Evolutionary conservation across 1,140 invertebrate species (phyloP).

Genomic region (Lethocerus indicus): DNA sequence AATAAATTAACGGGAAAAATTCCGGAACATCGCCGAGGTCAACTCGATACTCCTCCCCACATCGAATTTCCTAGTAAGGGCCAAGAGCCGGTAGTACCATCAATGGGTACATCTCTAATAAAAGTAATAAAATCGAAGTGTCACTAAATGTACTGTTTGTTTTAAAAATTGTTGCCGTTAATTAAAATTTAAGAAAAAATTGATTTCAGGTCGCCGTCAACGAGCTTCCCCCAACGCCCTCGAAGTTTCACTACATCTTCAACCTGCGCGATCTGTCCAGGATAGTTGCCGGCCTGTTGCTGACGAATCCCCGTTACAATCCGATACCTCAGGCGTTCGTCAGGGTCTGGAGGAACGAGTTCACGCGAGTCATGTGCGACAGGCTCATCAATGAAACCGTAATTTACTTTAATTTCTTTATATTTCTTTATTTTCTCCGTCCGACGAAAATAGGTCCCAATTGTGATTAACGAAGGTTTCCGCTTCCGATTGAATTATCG

Average conservation of each 20-base stretch:
- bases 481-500: neutral
- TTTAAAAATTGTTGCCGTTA: neutral
- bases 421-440: neutral
- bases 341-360: constrained; percentile 80
- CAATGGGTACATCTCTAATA: no score
- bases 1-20: no score
- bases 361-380: constrained; percentile 69
- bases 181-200: neutral
- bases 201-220: constrained; percentile 39
- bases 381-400: constrained; percentile 46
- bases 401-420: neutral
- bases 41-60: no score
- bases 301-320: constrained; percentile 45
- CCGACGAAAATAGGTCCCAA: neutral
- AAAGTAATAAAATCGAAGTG: no score
- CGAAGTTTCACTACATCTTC: constrained; percentile 88
- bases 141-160: no score
- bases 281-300: constrained; percentile 58
- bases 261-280: constrained; percentile 79
- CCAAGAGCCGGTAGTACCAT: no score
- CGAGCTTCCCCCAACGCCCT: constrained; percentile 75
- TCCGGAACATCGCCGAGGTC: no score
- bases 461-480: neutral
- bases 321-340: constrained; percentile 49
- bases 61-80: no score